Evolutionary conservation across 2,113 vertebrate species (phyloP).

Genomic region (Rhinoderma darwinii): DNA sequence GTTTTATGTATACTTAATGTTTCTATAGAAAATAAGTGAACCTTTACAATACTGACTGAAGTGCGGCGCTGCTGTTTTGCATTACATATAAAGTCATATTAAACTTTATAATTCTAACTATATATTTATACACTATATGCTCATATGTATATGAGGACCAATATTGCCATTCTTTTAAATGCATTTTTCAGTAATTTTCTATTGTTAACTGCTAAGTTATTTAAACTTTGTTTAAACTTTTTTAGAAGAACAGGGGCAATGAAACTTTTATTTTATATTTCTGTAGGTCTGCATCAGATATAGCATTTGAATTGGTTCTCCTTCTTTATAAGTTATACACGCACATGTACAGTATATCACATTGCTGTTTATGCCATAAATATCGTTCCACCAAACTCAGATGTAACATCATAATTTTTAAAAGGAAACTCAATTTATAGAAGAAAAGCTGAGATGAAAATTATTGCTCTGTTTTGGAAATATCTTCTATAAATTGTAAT

Average conservation of each 20-base stretch:
- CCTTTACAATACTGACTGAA: not conserved
- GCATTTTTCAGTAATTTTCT: not conserved
- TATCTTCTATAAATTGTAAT: not conserved
- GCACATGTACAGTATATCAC: conserved; percentile 48
- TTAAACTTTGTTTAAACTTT: not conserved
- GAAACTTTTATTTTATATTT: not conserved
- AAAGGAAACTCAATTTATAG: not conserved
- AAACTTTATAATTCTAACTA: not conserved
- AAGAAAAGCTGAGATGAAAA: not conserved
- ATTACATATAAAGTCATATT: not conserved
- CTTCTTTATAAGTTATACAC: conserved; percentile 45
- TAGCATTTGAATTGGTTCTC: conserved; percentile 59
- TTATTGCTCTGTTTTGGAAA: not conserved
- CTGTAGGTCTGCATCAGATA: conserved; percentile 35
- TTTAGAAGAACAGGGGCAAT: not conserved
- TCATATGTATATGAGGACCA: not conserved
- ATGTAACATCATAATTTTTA: not conserved
- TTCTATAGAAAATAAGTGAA: no score
- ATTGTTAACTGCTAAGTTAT: not conserved
- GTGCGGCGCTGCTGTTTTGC: not conserved
- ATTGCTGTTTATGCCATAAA: conserved; percentile 42
- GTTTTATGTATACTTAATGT: no score
- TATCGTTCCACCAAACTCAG: conserved; percentile 52
- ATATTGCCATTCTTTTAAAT: not conserved
- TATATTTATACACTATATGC: not conserved